phyloP scores from a whole-genome alignment of 1,140 invertebrate genomes.

The Diabrotica undecimpunctata region DNA sequence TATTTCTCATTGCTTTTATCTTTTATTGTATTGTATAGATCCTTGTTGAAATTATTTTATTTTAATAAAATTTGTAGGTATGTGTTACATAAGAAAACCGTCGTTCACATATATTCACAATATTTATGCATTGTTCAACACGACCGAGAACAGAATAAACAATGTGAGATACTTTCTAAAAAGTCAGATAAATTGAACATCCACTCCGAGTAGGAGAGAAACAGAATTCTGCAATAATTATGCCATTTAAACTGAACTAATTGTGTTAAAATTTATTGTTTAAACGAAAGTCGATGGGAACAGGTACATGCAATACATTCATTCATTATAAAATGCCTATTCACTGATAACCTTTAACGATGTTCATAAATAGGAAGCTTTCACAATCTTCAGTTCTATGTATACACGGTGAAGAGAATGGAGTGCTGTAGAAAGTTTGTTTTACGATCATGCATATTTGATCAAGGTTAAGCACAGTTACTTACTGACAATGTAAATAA shows the following conservation, averaged over 20 bases:
- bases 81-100: too few relatives aligned
- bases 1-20: too few relatives aligned
- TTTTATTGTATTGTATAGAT: too few relatives aligned
- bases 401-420: background rate
- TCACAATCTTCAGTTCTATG: background rate
- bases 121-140: too few relatives aligned
- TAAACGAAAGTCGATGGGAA: background rate
- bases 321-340: background rate
- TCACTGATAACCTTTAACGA: constrained; percentile 2
- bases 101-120: too few relatives aligned
- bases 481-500: too few relatives aligned
- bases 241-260: background rate
- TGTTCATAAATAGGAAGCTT: background rate
- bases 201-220: too few relatives aligned
- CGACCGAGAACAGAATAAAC: too few relatives aligned
- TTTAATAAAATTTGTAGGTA: too few relatives aligned
- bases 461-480: too few relatives aligned
- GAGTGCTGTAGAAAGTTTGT: background rate
- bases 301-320: background rate
- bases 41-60: too few relatives aligned
- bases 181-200: background rate
- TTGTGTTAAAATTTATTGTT: constrained; percentile 3
- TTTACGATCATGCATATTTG: background rate
- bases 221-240: too few relatives aligned
- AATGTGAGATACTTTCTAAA: constrained; percentile 2